A percentile compares a stretch with the other conserved stretches of the same genome.
phyloP scores from a whole-genome alignment of 1,140 invertebrate genomes.

The Paraescarpia echinospica region DNA sequence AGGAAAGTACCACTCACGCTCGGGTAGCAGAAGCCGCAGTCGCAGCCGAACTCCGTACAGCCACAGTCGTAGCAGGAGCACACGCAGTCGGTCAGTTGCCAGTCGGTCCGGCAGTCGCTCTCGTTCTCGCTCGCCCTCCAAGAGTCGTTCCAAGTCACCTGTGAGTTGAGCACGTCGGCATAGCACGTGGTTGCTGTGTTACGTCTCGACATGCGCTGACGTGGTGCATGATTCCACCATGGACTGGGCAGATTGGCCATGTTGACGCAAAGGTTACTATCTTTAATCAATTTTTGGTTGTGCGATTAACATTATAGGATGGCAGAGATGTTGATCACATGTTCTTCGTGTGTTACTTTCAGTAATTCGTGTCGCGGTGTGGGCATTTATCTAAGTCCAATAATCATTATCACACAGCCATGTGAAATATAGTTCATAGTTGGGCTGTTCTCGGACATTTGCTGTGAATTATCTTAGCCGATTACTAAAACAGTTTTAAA shows the following conservation, averaged over 20 bases:
- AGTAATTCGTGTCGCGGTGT: not conserved
- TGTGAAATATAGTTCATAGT: not conserved
- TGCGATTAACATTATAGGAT: not conserved
- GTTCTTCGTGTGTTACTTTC: not conserved
- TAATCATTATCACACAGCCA: not conserved
- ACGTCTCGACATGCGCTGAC: not conserved
- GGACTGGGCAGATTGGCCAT: conserved; percentile 3
- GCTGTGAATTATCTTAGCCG: not conserved
- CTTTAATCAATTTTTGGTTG: conserved; percentile 6
- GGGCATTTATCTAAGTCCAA: not conserved
- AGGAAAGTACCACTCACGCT: not conserved
- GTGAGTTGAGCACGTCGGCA: not conserved
- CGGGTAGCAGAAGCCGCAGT: not conserved
- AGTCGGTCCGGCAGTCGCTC: not conserved
- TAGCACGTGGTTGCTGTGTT: not conserved
- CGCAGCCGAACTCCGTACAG: not conserved
- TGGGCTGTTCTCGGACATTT: not conserved
- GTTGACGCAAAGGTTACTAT: not conserved
- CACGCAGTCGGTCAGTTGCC: not conserved
- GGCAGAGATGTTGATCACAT: not conserved
- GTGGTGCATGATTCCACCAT: not conserved
- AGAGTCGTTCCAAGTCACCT: not conserved
- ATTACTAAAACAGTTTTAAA: not conserved
- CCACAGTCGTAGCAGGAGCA: not conserved
- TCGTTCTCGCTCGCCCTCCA: not conserved